Conservation (phyloP, 2,888 invertebrate species). For the Cryptocephalus moraei region DNA sequence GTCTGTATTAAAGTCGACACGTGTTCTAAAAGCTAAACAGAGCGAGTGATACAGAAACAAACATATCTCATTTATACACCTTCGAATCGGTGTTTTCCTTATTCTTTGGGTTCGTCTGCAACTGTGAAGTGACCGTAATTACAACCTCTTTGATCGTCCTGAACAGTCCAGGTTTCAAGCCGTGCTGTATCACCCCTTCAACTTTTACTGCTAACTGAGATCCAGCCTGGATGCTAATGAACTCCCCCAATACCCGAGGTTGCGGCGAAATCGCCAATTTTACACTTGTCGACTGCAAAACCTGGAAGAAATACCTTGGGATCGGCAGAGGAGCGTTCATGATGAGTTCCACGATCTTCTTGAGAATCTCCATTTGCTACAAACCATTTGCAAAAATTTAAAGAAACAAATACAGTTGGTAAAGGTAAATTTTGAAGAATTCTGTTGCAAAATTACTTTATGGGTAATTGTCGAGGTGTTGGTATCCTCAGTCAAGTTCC, state of each 20-base stretch:
- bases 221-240: conserved; percentile 71
- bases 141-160: conserved; percentile 62
- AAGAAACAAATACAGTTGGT: background rate
- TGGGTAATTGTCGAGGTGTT: conserved; percentile 36
- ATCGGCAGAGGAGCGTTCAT: conserved; percentile 55
- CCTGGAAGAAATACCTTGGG: conserved; percentile 76
- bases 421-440: too few species aligned
- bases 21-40: conserved; percentile 31
- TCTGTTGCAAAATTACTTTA: conserved; percentile 26
- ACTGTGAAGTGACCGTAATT: conserved; percentile 57
- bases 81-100: conserved; percentile 32
- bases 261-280: conserved; percentile 76
- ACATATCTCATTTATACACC: conserved; percentile 14
- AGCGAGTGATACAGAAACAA: conserved; percentile 1
- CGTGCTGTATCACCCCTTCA: conserved; percentile 82
- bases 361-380: conserved; percentile 46
- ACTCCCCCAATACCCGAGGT: conserved; percentile 69
- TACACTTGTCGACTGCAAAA: conserved; percentile 69
- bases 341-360: conserved; percentile 51
- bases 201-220: conserved; percentile 86
- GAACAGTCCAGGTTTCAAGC: conserved; percentile 55
- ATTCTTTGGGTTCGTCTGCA: conserved; percentile 38
- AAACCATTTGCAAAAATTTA: background rate
- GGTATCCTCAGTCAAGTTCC: conserved; percentile 29
- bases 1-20: conserved; percentile 58